Evolutionary conservation across 2,888 invertebrate species (phyloP).

Genomic region (Morinoia aosen): DNA sequence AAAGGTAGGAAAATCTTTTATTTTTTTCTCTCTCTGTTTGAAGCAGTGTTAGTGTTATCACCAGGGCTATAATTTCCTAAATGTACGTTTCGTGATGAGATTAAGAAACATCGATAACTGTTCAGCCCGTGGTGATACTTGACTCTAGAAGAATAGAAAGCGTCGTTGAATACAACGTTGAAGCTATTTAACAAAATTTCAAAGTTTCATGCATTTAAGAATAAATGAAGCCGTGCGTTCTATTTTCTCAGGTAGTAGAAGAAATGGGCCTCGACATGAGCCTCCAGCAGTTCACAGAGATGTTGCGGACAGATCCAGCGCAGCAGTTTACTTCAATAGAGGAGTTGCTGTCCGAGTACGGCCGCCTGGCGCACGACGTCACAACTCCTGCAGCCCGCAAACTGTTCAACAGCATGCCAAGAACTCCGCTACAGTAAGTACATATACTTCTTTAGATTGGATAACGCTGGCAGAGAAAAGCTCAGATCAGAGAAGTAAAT

Average conservation of each 20-base stretch:
- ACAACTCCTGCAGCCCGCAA: not conserved
- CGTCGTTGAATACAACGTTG: no score
- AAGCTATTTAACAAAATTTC: no score
- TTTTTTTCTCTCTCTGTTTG: not conserved
- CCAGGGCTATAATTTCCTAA: not conserved
- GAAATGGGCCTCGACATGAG: slow-evolving; percentile 16
- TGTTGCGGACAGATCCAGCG: not conserved
- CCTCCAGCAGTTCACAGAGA: slow-evolving; percentile 27
- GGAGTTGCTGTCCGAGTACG: slow-evolving; percentile 39
- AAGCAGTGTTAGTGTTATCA: not conserved
- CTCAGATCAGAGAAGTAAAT: not conserved
- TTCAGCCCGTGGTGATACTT: not conserved
- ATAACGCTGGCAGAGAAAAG: not conserved
- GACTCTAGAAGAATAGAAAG: not conserved
- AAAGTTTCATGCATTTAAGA: not conserved
- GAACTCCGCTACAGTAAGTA: not conserved
- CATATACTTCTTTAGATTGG: not conserved
- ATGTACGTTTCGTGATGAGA: not conserved
- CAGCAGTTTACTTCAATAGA: not conserved
- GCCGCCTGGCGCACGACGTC: slow-evolving; percentile 41
- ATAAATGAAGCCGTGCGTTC: not conserved
- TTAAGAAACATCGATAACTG: not conserved
- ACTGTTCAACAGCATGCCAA: slow-evolving; percentile 34
- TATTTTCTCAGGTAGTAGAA: not conserved
- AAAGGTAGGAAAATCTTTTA: not conserved